Evolutionary conservation across 1,140 invertebrate genomes (phyloP).

Genomic region (Dufourea novaeangliae): DNA sequence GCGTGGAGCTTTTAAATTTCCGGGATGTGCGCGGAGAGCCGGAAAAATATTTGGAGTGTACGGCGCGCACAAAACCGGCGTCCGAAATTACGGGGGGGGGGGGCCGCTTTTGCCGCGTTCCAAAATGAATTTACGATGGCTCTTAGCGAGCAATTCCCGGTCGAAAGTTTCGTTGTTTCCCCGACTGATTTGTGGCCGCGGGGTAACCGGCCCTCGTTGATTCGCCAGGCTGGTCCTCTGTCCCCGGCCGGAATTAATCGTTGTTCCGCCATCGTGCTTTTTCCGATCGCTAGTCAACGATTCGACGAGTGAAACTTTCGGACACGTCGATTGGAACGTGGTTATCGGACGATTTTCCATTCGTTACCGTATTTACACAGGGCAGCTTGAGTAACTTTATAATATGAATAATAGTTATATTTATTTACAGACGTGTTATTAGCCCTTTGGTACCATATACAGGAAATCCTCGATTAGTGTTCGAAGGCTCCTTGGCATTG

Average conservation of each 20-base stretch:
- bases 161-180: slow-evolving; percentile 38
- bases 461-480: too few species aligned
- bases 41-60: slow-evolving; percentile 57
- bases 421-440: too few species aligned
- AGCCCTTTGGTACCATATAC: too few species aligned
- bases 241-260: background rate
- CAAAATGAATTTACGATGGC: slow-evolving; percentile 53
- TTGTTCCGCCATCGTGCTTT: background rate
- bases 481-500: too few species aligned
- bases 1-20: slow-evolving; percentile 52
- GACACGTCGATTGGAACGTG: background rate
- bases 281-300: background rate
- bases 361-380: too few species aligned
- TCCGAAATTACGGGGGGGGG: slow-evolving; percentile 27
- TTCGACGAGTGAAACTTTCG: background rate
- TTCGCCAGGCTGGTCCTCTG: background rate
- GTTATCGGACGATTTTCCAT: too few species aligned
- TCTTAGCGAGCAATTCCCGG: slow-evolving; percentile 40
- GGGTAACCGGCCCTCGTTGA: background rate
- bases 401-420: too few species aligned
- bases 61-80: background rate
- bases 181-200: slow-evolving; percentile 15
- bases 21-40: slow-evolving; percentile 27
- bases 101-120: background rate
- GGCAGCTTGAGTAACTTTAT: too few species aligned